These are phyloP conservation scores for Reinhardtius hippoglossoides DNA, from an alignment of 2,113 vertebrate genomes.

Conservation along the genomic window DNA sequence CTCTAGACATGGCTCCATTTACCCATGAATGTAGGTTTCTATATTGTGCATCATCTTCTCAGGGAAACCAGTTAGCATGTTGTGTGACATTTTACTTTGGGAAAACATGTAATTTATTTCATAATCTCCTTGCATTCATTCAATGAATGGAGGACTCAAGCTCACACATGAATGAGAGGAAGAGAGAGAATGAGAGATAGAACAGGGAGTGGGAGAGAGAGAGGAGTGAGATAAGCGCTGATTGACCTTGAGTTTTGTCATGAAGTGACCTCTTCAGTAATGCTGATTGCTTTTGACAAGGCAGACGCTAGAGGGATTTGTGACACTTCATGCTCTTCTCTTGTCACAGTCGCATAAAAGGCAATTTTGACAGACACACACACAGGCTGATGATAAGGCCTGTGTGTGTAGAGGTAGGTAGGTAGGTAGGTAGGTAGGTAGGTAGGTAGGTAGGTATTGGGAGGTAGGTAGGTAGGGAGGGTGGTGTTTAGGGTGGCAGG, in stretches of 20 bases:
- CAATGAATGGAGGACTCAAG: not conserved
- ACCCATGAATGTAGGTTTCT: constrained; percentile 19
- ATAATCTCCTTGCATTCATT: not conserved
- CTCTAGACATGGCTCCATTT: constrained; percentile 43
- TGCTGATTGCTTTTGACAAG: constrained; percentile 39
- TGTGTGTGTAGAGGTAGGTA: too few relatives aligned
- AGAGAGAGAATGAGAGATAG: not conserved
- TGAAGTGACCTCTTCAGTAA: constrained; percentile 33
- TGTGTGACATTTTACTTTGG: not conserved
- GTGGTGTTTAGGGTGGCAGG: too few relatives aligned
- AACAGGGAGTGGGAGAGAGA: not conserved
- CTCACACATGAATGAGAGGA: not conserved
- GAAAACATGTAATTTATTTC: not conserved
- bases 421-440: not conserved
- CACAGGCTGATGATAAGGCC: not conserved
- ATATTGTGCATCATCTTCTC: not conserved
- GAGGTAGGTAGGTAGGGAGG: too few relatives aligned
- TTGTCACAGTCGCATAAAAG: constrained; percentile 7
- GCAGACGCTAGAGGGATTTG: constrained; percentile 18
- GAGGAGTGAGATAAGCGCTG: not conserved
- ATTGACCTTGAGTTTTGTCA: constrained; percentile 36
- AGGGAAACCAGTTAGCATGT: constrained; percentile 21
- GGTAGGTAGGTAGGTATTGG: too few relatives aligned
- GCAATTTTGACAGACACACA: constrained; percentile 3
- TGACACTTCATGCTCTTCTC: constrained; percentile 22